phyloP scores from a whole-genome alignment of 2,888 invertebrate species.

The Adineta ricciae region DNA sequence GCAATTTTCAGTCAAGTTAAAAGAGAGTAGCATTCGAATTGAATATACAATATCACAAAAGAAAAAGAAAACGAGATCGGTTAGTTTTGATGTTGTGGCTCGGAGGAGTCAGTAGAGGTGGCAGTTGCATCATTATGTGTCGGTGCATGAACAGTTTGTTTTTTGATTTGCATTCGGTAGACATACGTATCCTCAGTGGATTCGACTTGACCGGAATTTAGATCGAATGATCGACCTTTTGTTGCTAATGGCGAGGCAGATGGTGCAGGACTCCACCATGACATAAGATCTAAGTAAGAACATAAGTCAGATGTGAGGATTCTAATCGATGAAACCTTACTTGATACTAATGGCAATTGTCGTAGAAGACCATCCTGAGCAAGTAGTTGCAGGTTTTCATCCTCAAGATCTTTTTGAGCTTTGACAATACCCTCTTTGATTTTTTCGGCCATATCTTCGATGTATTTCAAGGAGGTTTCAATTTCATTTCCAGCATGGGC shows the following conservation, averaged over 20 bases:
- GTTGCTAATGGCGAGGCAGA: slow-evolving; percentile 62
- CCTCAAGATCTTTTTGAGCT: slow-evolving; percentile 77
- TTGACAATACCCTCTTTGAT: slow-evolving; percentile 80
- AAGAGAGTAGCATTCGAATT: too few relatives aligned
- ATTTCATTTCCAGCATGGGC: slow-evolving; percentile 76
- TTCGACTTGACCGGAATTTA: slow-evolving; percentile 63
- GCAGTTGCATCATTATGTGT: not conserved
- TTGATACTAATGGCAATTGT: slow-evolving; percentile 27
- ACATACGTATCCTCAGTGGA: slow-evolving; percentile 61
- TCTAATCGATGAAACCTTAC: not conserved
- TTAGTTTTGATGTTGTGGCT: too few relatives aligned
- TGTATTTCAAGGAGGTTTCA: slow-evolving; percentile 68
- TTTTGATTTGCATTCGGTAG: slow-evolving; percentile 65
- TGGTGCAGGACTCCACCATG: slow-evolving; percentile 80
- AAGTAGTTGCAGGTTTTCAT: slow-evolving; percentile 75
- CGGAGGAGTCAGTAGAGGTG: too few relatives aligned
- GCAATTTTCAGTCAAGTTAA: too few relatives aligned
- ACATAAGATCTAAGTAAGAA: not conserved
- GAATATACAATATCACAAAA: too few relatives aligned
- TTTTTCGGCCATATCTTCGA: slow-evolving; percentile 70
- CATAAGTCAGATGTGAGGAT: too few relatives aligned
- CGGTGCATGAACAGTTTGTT: slow-evolving; percentile 32
- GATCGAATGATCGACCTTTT: slow-evolving; percentile 70
- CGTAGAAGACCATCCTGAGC: slow-evolving; percentile 63
- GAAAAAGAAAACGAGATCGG: too few relatives aligned